A percentile compares a stretch with the other conserved stretches of the same genome.
These are phyloP conservation scores for Pyrrhia umbra DNA, from an alignment of 2,888 invertebrate genomes.

Conservation along the genomic window DNA sequence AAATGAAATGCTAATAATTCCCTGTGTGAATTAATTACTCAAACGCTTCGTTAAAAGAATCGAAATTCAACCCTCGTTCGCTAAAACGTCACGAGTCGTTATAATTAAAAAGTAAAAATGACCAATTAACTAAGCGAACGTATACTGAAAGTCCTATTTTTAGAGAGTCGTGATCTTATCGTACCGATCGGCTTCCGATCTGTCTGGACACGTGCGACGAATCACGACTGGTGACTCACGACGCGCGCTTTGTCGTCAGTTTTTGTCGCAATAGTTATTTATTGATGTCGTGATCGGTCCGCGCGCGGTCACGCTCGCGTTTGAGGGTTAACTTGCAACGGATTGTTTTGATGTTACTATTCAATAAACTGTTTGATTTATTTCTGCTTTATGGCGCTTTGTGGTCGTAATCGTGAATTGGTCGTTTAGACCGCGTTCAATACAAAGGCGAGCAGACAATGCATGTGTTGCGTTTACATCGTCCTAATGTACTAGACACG, in stretches of 20 bases:
- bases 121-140: constrained; percentile 54
- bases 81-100: constrained; percentile 60
- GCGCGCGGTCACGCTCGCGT: constrained; percentile 57
- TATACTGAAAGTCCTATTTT: constrained; percentile 45
- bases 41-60: constrained; percentile 62
- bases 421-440: constrained; percentile 40
- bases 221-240: constrained; percentile 63
- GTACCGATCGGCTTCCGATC: constrained; percentile 63
- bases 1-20: constrained; percentile 55
- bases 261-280: constrained; percentile 67
- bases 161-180: constrained; percentile 58
- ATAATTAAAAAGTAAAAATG: constrained; percentile 66
- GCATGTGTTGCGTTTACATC: constrained; percentile 18
- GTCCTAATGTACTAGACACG: constrained; percentile 11
- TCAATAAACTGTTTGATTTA: constrained; percentile 65
- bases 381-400: constrained; percentile 38
- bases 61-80: constrained; percentile 61
- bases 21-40: constrained; percentile 57
- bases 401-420: constrained; percentile 56
- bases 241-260: constrained; percentile 64
- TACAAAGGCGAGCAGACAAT: constrained; percentile 14
- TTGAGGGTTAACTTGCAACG: constrained; percentile 58
- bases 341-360: constrained; percentile 62
- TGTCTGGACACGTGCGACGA: constrained; percentile 60
- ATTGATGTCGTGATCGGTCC: constrained; percentile 62